phyloP scores from a whole-genome alignment of 2,113 vertebrate species.

The Alces alces region DNA sequence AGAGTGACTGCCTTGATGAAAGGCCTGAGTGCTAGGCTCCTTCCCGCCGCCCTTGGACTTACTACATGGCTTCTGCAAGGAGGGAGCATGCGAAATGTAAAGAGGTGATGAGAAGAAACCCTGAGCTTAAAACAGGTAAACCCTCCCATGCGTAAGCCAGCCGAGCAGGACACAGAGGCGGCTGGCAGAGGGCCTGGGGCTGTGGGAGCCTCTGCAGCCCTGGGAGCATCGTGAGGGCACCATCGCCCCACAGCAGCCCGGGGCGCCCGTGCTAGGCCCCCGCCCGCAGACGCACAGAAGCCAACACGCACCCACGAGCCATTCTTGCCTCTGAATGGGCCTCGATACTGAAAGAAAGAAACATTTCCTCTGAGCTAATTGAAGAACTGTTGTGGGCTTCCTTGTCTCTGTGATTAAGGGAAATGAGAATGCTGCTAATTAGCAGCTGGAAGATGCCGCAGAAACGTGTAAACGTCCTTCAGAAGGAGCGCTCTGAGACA shows the following conservation, averaged over 20 bases:
- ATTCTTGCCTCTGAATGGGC: background rate
- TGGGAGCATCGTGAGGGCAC: background rate
- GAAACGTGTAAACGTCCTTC: constrained; percentile 33
- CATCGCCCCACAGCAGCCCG: background rate
- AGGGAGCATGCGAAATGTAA: background rate
- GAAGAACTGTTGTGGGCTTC: background rate
- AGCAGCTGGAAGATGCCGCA: constrained; percentile 54
- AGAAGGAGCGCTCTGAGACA: background rate
- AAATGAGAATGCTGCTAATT: constrained; percentile 62
- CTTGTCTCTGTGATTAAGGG: constrained; percentile 27
- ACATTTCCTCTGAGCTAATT: background rate
- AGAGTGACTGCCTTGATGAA: fast-evolving
- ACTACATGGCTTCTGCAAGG: background rate
- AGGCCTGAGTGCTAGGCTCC: background rate
- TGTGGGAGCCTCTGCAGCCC: background rate
- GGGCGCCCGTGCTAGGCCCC: fast-evolving
- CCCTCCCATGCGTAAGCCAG: background rate
- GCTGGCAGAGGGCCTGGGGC: background rate
- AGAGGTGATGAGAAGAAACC: background rate
- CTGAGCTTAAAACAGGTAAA: constrained; percentile 15
- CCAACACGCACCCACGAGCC: background rate
- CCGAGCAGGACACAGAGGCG: background rate
- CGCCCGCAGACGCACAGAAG: background rate
- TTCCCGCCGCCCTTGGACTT: background rate
- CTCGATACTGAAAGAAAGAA: background rate